A percentile compares a stretch with the other conserved stretches of the same genome.
These are phyloP conservation scores for Onthophagus sagittarius DNA, from an alignment of 2,888 invertebrate species.

Conservation along the genomic window DNA sequence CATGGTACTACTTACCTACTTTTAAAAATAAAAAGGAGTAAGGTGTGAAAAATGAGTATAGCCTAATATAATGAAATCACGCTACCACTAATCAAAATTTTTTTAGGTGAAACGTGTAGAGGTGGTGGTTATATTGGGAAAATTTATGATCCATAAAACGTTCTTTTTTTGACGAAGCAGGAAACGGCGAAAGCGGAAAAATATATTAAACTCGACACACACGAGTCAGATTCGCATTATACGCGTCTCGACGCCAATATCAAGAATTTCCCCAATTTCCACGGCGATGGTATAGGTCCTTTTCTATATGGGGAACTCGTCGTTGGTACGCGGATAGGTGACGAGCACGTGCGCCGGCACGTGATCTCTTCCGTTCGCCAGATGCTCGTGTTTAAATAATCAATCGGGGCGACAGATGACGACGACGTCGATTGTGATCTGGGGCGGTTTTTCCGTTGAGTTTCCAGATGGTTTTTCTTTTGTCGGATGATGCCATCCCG, in stretches of 20 bases:
- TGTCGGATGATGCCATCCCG: not conserved
- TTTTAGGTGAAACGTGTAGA: not conserved
- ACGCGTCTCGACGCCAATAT: conserved; percentile 3
- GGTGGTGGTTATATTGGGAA: not conserved
- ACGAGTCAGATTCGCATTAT: not conserved
- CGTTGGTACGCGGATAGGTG: not conserved
- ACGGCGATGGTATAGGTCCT: not conserved
- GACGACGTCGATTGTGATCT: not conserved
- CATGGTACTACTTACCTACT: not conserved
- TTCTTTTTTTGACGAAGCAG: not conserved
- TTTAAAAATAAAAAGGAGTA: not conserved
- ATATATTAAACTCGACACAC: not conserved
- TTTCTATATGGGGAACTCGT: conserved; percentile 1
- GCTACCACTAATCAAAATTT: not conserved
- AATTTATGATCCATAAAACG: not conserved
- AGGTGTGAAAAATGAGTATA: not conserved
- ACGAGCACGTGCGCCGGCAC: conserved; percentile 3
- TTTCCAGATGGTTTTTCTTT: not conserved
- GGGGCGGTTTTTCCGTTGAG: not conserved
- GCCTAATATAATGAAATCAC: not conserved
- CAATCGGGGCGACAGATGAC: conserved; percentile 1
- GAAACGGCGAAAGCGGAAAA: not conserved
- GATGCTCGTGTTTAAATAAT: conserved; percentile 7
- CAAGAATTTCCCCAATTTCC: conserved; percentile 3
- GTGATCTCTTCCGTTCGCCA: not conserved